phyloP scores from a whole-genome alignment of 1,140 invertebrate species.

The Drosophila setifemur region DNA sequence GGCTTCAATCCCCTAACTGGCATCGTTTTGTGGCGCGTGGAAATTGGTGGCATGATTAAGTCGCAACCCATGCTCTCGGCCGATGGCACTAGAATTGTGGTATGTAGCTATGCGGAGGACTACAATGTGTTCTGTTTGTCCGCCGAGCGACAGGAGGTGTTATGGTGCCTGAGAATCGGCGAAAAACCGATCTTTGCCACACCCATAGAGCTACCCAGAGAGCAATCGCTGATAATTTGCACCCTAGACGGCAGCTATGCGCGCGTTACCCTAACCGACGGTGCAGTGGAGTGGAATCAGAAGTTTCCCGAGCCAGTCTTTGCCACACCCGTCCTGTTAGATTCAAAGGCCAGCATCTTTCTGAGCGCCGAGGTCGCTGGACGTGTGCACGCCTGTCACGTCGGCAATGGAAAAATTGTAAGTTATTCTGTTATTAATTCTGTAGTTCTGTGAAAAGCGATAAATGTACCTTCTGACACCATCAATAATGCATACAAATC shows the following conservation, averaged over 20 bases:
- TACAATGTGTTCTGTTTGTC: constrained; percentile 72
- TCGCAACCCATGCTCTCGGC: constrained; percentile 73
- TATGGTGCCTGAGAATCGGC: constrained; percentile 65
- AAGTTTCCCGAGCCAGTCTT: constrained; percentile 68
- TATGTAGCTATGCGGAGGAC: constrained; percentile 72
- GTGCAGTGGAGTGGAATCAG: constrained; percentile 54
- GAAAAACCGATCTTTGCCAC: constrained; percentile 60
- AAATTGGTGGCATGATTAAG: constrained; percentile 84
- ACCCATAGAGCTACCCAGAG: constrained; percentile 42
- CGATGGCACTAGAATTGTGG: constrained; percentile 42
- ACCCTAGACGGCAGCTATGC: constrained; percentile 65
- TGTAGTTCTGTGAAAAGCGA: too few species aligned
- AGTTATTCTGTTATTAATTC: not conserved
- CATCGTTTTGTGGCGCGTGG: constrained; percentile 82
- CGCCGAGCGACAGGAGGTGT: constrained; percentile 39
- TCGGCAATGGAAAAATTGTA: constrained; percentile 54
- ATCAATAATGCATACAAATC: not conserved
- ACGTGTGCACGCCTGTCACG: constrained; percentile 55
- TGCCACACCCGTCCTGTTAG: constrained; percentile 55
- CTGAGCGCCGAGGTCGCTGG: constrained; percentile 69
- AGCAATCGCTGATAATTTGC: constrained; percentile 58
- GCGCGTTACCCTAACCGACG: constrained; percentile 46
- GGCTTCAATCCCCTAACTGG: constrained; percentile 82
- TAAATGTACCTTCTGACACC: too few species aligned
- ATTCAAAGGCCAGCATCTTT: constrained; percentile 34